A percentile compares a stretch with the other conserved stretches of the same genome.
phyloP scores from a whole-genome alignment of 2,888 invertebrate genomes.

The Diadromus collaris region DNA sequence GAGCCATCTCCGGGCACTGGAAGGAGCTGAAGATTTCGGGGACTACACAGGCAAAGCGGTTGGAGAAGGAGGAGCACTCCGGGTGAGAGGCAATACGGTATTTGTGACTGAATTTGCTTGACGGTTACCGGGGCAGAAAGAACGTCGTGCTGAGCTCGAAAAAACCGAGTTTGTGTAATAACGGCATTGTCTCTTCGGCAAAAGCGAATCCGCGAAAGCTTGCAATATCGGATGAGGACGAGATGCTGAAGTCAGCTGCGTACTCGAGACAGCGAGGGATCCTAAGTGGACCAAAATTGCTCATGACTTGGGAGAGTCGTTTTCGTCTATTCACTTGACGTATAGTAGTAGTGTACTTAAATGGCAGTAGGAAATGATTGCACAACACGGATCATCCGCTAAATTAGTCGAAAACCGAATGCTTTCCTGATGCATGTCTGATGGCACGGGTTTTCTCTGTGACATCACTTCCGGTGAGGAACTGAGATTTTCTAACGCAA shows the following conservation, averaged over 20 bases:
- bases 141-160: slow-evolving; percentile 25
- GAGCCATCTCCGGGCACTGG: slow-evolving; percentile 34
- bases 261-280: not conserved
- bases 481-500: too few relatives aligned
- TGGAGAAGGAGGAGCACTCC: slow-evolving; percentile 46
- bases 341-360: too few relatives aligned
- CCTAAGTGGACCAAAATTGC: not conserved
- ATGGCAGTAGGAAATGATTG: not conserved
- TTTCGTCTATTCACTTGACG: not conserved
- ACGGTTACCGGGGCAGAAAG: slow-evolving; percentile 15
- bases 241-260: slow-evolving; percentile 7
- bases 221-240: not conserved
- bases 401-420: not conserved
- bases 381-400: not conserved
- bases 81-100: not conserved
- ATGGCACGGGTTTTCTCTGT: too few relatives aligned
- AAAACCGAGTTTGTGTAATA: slow-evolving; percentile 55
- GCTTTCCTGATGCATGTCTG: too few relatives aligned
- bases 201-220: not conserved
- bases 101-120: slow-evolving; percentile 23
- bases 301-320: not conserved
- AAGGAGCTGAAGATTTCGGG: slow-evolving; percentile 47
- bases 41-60: slow-evolving; percentile 46
- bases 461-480: too few relatives aligned
- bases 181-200: slow-evolving; percentile 60